A percentile compares a stretch with the other conserved stretches of the same genome.
Evolutionary conservation across 1,140 invertebrate species (phyloP).

Genomic region (Penaeus vannamei): DNA sequence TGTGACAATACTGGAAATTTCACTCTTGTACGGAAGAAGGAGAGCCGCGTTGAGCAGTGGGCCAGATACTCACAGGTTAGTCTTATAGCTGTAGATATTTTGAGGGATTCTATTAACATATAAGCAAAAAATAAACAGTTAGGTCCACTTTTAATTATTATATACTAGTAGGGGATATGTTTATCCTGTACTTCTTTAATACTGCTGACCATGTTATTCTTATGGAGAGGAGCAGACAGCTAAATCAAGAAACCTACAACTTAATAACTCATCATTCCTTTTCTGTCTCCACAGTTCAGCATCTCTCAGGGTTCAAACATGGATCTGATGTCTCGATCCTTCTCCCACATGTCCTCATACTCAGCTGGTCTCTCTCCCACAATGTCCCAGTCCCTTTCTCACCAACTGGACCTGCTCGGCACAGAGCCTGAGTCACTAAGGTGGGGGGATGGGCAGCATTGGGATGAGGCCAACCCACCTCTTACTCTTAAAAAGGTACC

Average conservation of each 20-base stretch:
- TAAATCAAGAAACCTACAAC: background rate
- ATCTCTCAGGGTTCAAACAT: constrained; percentile 61
- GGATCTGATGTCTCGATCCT: constrained; percentile 60
- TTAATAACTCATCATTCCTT: background rate
- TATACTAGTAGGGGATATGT: background rate
- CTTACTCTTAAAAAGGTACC: constrained; percentile 54
- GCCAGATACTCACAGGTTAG: constrained; percentile 66
- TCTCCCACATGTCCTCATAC: constrained; percentile 55
- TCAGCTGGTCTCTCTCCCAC: constrained; percentile 56
- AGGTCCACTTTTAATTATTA: background rate
- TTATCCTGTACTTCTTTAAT: background rate
- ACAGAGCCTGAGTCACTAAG: constrained; percentile 54
- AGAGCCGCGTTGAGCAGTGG: constrained; percentile 68
- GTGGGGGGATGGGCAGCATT: constrained; percentile 53
- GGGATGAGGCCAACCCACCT: constrained; percentile 56
- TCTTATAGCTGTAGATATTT: background rate
- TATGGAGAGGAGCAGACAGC: background rate
- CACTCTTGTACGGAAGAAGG: constrained; percentile 67
- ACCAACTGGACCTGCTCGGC: constrained; percentile 59
- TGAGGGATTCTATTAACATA: background rate
- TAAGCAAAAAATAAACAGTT: background rate
- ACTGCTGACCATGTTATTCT: no score
- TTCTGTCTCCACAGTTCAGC: constrained; percentile 53
- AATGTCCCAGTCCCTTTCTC: constrained; percentile 61
- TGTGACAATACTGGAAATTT: constrained; percentile 68